Base-by-base conservation (phyloP, 2,797 vertebrate species). In the Diceros bicornis region DNA sequence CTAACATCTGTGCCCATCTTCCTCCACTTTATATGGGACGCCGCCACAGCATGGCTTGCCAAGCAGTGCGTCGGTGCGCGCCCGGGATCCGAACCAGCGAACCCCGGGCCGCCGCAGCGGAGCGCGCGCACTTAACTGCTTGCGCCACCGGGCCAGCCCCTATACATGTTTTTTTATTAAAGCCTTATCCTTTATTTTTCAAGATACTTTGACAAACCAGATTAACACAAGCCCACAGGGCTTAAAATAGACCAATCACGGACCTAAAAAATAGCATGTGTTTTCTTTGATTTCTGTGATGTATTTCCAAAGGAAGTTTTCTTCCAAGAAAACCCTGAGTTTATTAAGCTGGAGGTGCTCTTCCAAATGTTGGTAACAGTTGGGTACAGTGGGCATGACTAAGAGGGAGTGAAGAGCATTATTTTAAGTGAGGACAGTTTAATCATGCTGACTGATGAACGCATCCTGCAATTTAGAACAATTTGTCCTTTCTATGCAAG, bases 391-490 rank as follows among this genome's bases (percentile, higher is more conserved):
- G 41, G 83, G 79, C 74, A 64, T 89, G 94, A 89, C 23, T 59
- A 61, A 55, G 41, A 96, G n/a, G 41, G 25, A 47, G 61, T 37
- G 32, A 95, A 79, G 96, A 89, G n/a, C 68, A 79, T 96, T 74
- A 90, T 94, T 96, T 72, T 84, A 94, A 95, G 59, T 71, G 37
- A 81, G 91, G 93, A 69, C 55, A 88, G 86, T 96, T 97, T 96
- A 90, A 85, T 97, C 87, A 72, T 83, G 34, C 86, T 57, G 75
- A 62, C 86, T 96, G 81, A 90, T 78, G 90, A 84, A 74, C 0
- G 0, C 55, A 83, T 89, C 66, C 64, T 95, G 84, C 27, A 69
- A 79, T 75, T 96, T 71, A 93, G 86, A 93, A 94, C 89, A 90
- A 88, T 96, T 96, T 94, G 74, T 96, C 83, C 68, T 94, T 93